A percentile compares a stretch with the other conserved stretches of the same genome.
Conservation (phyloP, 2,888 invertebrate genomes). For the Lithodes maja region DNA sequence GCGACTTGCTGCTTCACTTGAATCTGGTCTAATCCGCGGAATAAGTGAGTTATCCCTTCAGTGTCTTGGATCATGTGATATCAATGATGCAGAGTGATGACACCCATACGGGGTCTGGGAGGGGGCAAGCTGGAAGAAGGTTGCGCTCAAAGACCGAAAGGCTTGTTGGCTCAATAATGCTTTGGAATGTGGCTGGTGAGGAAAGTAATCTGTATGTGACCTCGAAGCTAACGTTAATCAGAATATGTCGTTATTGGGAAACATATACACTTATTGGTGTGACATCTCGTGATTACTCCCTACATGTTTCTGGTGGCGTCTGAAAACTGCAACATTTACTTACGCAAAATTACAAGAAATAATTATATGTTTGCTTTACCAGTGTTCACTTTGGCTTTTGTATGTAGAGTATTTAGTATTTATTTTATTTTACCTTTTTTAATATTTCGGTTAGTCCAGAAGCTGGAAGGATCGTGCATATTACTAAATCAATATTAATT, state of each 20-base stretch:
- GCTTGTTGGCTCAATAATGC: neutral
- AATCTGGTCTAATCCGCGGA: neutral
- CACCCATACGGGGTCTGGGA: slow-evolving; percentile 30
- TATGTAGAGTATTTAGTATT: neutral
- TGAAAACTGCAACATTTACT: slow-evolving; percentile 31
- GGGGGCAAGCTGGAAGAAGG: slow-evolving; percentile 39
- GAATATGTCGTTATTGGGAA: neutral
- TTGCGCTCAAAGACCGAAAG: slow-evolving; percentile 18
- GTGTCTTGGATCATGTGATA: slow-evolving; percentile 43
- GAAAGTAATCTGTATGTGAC: neutral
- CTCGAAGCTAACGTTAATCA: neutral
- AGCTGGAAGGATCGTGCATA: neutral
- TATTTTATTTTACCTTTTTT: too few species aligned
- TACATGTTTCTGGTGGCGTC: slow-evolving; percentile 14
- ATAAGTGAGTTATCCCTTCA: slow-evolving; percentile 46
- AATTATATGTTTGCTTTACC: neutral
- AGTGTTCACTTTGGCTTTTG: neutral
- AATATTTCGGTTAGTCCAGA: neutral
- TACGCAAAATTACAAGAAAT: neutral
- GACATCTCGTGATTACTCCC: neutral
- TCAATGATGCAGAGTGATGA: slow-evolving; percentile 58
- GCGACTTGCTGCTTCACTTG: neutral
- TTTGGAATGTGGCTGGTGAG: slow-evolving; percentile 8
- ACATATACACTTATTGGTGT: neutral
- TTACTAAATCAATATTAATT: neutral